Evolutionary conservation across 2,888 invertebrate species (phyloP), one percentile per base, ranked within the genome.

Genomic region (Eurytoma californica): DNA sequence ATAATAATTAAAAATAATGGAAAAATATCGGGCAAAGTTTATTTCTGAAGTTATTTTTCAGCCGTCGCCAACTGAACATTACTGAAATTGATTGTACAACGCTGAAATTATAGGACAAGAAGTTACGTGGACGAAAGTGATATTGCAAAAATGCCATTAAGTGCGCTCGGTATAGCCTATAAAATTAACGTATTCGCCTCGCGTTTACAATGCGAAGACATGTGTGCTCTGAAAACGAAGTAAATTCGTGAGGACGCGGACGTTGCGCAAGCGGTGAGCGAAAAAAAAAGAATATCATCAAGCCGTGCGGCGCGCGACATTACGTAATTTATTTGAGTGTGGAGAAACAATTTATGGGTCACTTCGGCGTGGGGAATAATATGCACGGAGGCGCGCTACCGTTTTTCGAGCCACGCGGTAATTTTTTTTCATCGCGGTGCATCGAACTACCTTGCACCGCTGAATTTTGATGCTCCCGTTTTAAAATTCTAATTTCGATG

Each of bases 101-200:
- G 12, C n/a, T 5, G 55, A 69, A 73, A 73, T 72, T 67, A 73
- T 3, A 63, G 49, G n/a, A 16, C 39, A 18, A 47, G 12, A 14
- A 55, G 28, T 49, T 73, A 63, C 63, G 63, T 57, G 16, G 30
- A 3, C 49, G 72, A 79, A 79, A 76, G 63, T 79, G 79, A 78
- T 79, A 60, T 69, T 76, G 69, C 67, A 72, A 76, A 76, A 79
- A 65, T 72, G 69, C 68, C 69, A 75, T 72, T 68, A 28, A 73
- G 61, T 51, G 61, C 77, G 16, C 24, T 24, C 65, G 58, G 74
- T 49, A 24, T 24, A 58, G 68, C 63, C 20, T 55, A 47, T 30
- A 55, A 61, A 68, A 63, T 73, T 14, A 49, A 73, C 30, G 66
- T 24, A 65, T 67, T 18, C 47, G 57, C 69, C 9, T 28, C 24